Conservation (phyloP, 2,888 invertebrate genomes). For the Pedicia rivosa region DNA sequence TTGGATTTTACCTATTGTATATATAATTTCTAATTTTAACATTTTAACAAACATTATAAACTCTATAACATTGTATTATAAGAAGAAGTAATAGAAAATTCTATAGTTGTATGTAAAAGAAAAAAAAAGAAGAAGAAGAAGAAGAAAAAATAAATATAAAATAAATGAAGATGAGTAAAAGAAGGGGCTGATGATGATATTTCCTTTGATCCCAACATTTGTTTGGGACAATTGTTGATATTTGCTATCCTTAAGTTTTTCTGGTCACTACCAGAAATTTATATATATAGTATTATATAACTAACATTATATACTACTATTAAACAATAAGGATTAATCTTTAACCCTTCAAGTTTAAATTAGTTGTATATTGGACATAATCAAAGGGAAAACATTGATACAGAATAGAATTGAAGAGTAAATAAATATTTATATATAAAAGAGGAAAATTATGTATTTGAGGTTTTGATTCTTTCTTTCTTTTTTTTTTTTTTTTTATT, state of each 20-base stretch:
- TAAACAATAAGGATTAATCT: background rate
- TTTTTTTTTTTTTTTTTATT: background rate
- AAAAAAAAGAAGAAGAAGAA: background rate
- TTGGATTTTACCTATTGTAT: no score
- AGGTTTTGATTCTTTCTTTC: no score
- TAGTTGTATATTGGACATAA: slow-evolving; percentile 10
- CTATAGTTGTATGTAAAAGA: background rate
- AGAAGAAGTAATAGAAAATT: background rate
- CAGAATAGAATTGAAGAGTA: background rate
- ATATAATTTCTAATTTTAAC: no score
- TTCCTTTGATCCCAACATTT: slow-evolving; percentile 14
- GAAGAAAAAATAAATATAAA: slow-evolving; percentile 11
- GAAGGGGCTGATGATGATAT: no score
- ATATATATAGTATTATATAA: no score
- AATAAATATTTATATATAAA: background rate
- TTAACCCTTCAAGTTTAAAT: background rate
- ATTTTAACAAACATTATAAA: no score
- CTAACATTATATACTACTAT: no score
- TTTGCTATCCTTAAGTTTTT: no score
- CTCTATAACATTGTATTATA: background rate
- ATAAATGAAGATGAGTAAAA: no score
- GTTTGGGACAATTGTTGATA: slow-evolving; percentile 14
- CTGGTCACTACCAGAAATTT: no score
- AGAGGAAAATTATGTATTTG: background rate
- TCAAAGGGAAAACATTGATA: slow-evolving; percentile 12